Evolutionary conservation across 1,140 invertebrate species (phyloP).

Genomic region (Ips nitidus): DNA sequence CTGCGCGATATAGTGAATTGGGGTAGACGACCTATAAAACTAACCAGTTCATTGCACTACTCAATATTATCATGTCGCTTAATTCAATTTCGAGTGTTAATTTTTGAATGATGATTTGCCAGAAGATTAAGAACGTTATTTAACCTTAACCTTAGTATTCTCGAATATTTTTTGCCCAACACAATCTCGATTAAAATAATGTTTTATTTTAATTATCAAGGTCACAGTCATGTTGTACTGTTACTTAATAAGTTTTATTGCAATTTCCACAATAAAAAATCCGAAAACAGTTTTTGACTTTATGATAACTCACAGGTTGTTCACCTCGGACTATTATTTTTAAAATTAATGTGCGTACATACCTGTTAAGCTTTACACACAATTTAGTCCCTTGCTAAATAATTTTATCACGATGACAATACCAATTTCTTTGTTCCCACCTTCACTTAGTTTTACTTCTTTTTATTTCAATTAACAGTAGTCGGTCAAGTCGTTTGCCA

Average conservation of each 20-base stretch:
- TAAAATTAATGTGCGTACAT: slow-evolving; percentile 12
- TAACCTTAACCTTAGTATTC: slow-evolving; percentile 13
- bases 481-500: slow-evolving; percentile 2
- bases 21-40: slow-evolving; percentile 27
- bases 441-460: slow-evolving; percentile 3
- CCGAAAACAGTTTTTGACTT: too few species aligned
- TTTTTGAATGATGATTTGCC: not conserved
- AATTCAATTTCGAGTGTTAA: slow-evolving; percentile 14
- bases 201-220: too few species aligned
- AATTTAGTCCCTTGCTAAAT: slow-evolving; percentile 29
- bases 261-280: too few species aligned
- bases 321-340: slow-evolving; percentile 23
- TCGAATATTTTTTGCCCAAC: not conserved
- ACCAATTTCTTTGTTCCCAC: slow-evolving; percentile 19
- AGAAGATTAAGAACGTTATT: slow-evolving; percentile 7
- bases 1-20: slow-evolving; percentile 19
- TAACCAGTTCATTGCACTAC: slow-evolving; percentile 7
- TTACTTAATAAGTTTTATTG: too few species aligned
- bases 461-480: slow-evolving; percentile 12
- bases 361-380: slow-evolving; percentile 22
- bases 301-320: slow-evolving; percentile 16
- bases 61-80: slow-evolving; percentile 14
- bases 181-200: too few species aligned
- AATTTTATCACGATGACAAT: slow-evolving; percentile 24
- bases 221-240: too few species aligned